Base-by-base conservation (phyloP, 2,888 invertebrate genomes). In the Brachypterus glaber region DNA sequence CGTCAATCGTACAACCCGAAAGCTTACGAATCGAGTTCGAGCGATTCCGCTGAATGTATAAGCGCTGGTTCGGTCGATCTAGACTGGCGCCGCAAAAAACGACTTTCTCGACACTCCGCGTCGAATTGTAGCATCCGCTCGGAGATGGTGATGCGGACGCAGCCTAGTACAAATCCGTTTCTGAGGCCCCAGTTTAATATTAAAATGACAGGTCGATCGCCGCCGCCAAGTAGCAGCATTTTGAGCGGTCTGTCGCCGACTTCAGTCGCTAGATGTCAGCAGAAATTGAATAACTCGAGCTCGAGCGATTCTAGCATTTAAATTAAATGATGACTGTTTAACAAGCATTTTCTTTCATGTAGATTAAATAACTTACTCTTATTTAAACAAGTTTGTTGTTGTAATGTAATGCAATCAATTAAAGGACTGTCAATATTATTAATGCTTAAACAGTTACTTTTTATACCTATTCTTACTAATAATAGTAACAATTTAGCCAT, bases 1-100 rank as follows among this genome's bases (percentile, higher is more conserved):
- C 61, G 74, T 8, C 66, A 74, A 45, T 73, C 73, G 45, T 75
- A 75, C 51, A 74, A 75, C 60, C 74, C 74, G 15, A 68, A 70
- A 51, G 69, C 69, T 4, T 70, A 70, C 46, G 68, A 69, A 16
- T 69, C 71, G 37, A 70, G 71, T 41, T 72, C 73, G 25, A 70
- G 70, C 39, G 66, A 64, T 14, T 70, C 66, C 44, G n/a, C n/a
- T n/a, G 73, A 72, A 45, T 68, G 67, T 38, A 55, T 62, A 31
- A 65, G 65, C 40, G 48, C 62, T 7, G 64, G 67, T 9, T 66
- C 66, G 7, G 65, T 62, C 1, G 67, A 67, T 52, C 56, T 65
- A 30, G 65, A 66, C 46, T 62, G 62, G 60, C 58, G 65, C 4
- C 46, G 65, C 36, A 60, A 63, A 3, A 59, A 59, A 38, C 49